These are phyloP conservation scores for Varanus salvator DNA, from an alignment of 2,113 vertebrate genomes.

Conservation along the genomic window DNA sequence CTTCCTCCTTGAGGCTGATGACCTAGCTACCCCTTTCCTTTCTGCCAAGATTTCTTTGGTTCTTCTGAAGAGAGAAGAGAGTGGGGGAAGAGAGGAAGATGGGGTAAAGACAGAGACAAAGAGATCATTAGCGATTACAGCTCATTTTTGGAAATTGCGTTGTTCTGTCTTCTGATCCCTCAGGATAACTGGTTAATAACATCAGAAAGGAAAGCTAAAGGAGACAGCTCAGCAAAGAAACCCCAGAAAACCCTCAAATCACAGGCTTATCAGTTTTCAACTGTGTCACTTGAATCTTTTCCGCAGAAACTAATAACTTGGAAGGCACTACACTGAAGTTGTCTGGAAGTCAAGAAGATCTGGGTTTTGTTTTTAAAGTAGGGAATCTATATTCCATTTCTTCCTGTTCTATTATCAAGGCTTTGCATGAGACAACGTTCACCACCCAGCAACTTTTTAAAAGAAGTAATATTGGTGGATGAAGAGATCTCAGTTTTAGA, in stretches of 20 bases:
- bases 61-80: neutral
- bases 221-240: conserved; percentile 38
- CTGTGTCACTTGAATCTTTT: conserved; percentile 45
- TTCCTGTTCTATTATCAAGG: neutral
- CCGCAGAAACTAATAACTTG: conserved; percentile 34
- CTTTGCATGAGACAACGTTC: conserved; percentile 38
- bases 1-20: conserved; percentile 60
- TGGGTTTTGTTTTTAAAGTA: conserved; percentile 36
- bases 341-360: conserved; percentile 35
- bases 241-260: conserved; percentile 38
- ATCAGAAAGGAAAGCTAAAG: conserved; percentile 40
- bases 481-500: neutral
- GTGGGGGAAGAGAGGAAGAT: neutral
- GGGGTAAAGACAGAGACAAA: neutral
- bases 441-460: neutral
- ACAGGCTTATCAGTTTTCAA: conserved; percentile 37
- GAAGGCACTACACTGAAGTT: conserved; percentile 29
- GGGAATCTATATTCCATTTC: conserved; percentile 33
- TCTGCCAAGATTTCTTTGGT: conserved; percentile 56
- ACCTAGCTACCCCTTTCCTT: conserved; percentile 42
- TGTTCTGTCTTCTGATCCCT: conserved; percentile 55
- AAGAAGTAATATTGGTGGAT: neutral
- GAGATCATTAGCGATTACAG: conserved; percentile 51
- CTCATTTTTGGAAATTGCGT: conserved; percentile 67
- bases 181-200: conserved; percentile 64